A percentile compares a stretch with the other conserved stretches of the same genome.
Evolutionary conservation across 1,140 invertebrate species (phyloP).

Genomic region (Thalassaphorura encarpata): DNA sequence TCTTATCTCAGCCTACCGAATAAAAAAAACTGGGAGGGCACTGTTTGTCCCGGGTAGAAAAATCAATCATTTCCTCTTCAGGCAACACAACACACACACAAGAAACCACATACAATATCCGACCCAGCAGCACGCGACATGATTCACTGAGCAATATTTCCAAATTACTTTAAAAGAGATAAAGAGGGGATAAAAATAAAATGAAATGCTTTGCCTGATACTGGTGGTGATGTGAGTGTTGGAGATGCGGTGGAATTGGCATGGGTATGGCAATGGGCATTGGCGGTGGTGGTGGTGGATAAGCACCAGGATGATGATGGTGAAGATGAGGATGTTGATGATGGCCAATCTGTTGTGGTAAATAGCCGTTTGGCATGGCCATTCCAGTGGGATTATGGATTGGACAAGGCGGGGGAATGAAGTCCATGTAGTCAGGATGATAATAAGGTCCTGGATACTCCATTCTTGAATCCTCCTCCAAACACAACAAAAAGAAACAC

Average conservation of each 20-base stretch:
- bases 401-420: conserved; percentile 32
- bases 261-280: neutral
- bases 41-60: too few relatives aligned
- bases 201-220: conserved; percentile 24
- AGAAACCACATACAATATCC: neutral
- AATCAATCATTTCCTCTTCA: too few relatives aligned
- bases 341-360: conserved; percentile 28
- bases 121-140: neutral
- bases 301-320: conserved; percentile 22
- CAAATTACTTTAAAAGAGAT: neutral
- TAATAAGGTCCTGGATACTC: conserved; percentile 28
- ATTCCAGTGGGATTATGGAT: conserved; percentile 31
- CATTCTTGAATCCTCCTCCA: conserved; percentile 17
- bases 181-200: neutral
- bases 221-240: conserved; percentile 33
- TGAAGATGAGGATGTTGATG: conserved; percentile 27
- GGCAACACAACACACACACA: too few relatives aligned
- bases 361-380: conserved; percentile 29
- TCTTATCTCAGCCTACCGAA: too few relatives aligned
- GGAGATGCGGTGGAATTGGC: too few relatives aligned
- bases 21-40: too few relatives aligned
- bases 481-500: conserved; percentile 5
- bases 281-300: conserved; percentile 3
- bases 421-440: conserved; percentile 31
- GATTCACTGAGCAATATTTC: neutral